Conservation (phyloP, 2,113 vertebrate species). For the Eurystomus gularis region DNA sequence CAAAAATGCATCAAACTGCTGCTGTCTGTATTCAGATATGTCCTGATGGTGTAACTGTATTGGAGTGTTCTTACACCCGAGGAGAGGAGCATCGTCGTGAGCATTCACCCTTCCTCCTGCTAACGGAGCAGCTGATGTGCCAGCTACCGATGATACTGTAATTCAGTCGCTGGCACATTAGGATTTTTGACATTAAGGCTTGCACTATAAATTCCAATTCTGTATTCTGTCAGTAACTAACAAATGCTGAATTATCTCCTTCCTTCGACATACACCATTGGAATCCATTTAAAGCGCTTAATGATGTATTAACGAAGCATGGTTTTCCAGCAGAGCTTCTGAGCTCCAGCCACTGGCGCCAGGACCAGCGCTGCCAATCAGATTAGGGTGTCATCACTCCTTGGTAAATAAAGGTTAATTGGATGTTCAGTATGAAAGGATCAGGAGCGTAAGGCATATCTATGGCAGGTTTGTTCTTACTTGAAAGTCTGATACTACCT, state of each 20-base stretch:
- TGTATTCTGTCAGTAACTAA: slow-evolving; percentile 71
- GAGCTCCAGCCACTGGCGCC: slow-evolving; percentile 45
- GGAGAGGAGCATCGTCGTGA: slow-evolving; percentile 36
- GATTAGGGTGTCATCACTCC: slow-evolving; percentile 61
- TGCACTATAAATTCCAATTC: slow-evolving; percentile 70
- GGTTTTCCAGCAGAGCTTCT: slow-evolving; percentile 68
- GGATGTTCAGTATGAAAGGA: slow-evolving; percentile 46
- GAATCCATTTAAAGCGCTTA: slow-evolving; percentile 75
- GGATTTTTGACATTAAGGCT: slow-evolving; percentile 58
- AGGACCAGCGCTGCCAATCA: slow-evolving; percentile 62
- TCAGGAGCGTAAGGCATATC: not conserved
- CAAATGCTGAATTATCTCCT: slow-evolving; percentile 75
- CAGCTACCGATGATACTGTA: not conserved
- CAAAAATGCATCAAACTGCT: slow-evolving; percentile 13
- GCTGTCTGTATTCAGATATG: not conserved
- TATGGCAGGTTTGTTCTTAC: not conserved
- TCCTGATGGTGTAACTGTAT: not conserved
- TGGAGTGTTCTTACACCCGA: not conserved
- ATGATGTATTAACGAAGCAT: slow-evolving; percentile 78
- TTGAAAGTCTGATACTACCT: not conserved
- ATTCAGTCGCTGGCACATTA: slow-evolving; percentile 60
- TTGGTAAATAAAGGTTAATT: slow-evolving; percentile 75
- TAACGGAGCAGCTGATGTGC: not conserved
- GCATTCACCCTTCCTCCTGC: slow-evolving; percentile 45
- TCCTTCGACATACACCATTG: slow-evolving; percentile 64